A percentile compares a stretch with the other conserved stretches of the same genome.
phyloP scores from a whole-genome alignment of 2,888 invertebrate genomes.

The Microctonus brassicae region DNA sequence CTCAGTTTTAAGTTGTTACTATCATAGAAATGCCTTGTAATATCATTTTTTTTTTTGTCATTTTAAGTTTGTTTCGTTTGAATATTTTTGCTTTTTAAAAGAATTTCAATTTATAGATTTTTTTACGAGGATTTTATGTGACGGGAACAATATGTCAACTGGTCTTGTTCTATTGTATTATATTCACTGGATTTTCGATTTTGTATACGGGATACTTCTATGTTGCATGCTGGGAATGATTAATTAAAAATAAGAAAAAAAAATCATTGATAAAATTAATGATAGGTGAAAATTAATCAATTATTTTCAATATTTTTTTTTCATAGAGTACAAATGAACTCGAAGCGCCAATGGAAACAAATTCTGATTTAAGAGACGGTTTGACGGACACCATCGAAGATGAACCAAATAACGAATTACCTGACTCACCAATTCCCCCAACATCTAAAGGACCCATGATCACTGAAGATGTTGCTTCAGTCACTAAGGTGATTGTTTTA shows the following conservation, averaged over 20 bases:
- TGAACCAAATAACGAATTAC: constrained; percentile 58
- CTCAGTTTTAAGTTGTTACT: too few relatives aligned
- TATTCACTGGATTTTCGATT: not conserved
- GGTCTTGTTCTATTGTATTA: not conserved
- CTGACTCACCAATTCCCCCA: constrained; percentile 55
- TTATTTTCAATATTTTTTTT: constrained; percentile 39
- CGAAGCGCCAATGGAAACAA: constrained; percentile 58
- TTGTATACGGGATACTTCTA: constrained; percentile 19
- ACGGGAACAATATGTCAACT: too few relatives aligned
- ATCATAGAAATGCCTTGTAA: too few relatives aligned
- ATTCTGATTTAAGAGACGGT: constrained; percentile 50
- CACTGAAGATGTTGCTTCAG: constrained; percentile 67
- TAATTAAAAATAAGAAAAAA: not conserved
- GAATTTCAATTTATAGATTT: too few relatives aligned
- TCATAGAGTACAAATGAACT: constrained; percentile 58
- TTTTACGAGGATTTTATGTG: too few relatives aligned
- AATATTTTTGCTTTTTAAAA: too few relatives aligned
- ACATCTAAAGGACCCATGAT: constrained; percentile 62
- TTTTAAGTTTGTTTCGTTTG: too few relatives aligned
- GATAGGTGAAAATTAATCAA: not conserved
- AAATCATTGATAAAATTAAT: not conserved
- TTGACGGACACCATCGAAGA: constrained; percentile 61
- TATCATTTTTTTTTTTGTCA: too few relatives aligned
- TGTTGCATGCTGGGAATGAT: constrained; percentile 28
- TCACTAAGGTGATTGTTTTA: constrained; percentile 59